Base-by-base conservation (phyloP, 2,113 vertebrate genomes). In the Oostethus manadensis region DNA sequence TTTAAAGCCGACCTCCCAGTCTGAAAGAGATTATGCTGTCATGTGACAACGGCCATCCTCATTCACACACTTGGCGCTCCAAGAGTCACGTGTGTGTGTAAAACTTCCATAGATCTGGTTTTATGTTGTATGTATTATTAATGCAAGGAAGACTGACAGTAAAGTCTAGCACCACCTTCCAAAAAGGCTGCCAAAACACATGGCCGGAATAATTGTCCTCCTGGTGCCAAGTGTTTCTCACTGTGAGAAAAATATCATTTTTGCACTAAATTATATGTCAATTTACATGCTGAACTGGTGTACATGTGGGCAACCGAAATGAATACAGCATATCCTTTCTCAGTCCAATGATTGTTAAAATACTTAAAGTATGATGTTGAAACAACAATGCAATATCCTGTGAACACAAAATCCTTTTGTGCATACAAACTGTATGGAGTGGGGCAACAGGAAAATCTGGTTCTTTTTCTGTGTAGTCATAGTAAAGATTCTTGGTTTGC, bases 1-100 rank as follows among this genome's bases (percentile, higher is more conserved):
- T 83, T 86, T 77, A 84, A 82, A 85, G 73, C 51, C 23, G 73
- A 77, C 74, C 82, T 70, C 64, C 74, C 51, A 3, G 44, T 60
- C 73, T 23, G 33, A 51, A 71, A 67, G 56, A 72, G 80, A 83
- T 85, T 83, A 82, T 21, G 29, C 58, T 10, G 51, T 77, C 86
- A 80, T 82, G 81, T 85, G 81, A 85, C 67, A 3, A 46, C 6
- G 23, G 48, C 21, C 51, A 58, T 74, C 77, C 71, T 63, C 53
- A 51, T 66, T 79, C 64, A 72, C 43, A 8, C 51, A 21, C 33
- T 64, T 55, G 48, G 59, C 48, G 65, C 49, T 42, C 74, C 35
- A 6, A 15, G 18, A 16, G 46, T 78, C 73, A 72, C 55, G 58
- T 79, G 64, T 59, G 10, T 26, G 22, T 44, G 29, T 23, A 63